These are phyloP conservation scores for Centropus bengalensis DNA, from an alignment of 2,113 vertebrate genomes.

Conservation along the genomic window DNA sequence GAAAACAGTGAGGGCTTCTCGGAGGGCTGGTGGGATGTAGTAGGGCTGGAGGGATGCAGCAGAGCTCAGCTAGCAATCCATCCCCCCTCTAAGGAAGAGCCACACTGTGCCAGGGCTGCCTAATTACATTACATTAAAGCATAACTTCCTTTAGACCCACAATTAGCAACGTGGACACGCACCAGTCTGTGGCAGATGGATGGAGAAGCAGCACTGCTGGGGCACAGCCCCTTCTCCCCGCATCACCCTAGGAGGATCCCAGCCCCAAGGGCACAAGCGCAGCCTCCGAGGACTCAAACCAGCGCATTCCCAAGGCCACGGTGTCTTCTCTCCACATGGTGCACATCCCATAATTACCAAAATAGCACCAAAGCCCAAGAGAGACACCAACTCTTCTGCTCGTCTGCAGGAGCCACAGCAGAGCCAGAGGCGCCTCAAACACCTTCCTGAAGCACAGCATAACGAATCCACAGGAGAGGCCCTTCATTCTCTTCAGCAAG, in stretches of 20 bases:
- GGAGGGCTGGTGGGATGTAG: background rate
- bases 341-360: background rate
- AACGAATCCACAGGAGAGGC: background rate
- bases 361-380: background rate
- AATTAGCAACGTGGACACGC: accelerated
- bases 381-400: background rate
- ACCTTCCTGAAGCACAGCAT: background rate
- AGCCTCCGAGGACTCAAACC: background rate
- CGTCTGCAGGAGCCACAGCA: background rate
- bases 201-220: background rate
- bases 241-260: background rate
- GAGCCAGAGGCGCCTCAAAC: background rate
- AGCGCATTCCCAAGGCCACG: accelerated
- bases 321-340: background rate
- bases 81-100: background rate
- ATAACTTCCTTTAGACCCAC: background rate
- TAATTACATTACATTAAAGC: background rate
- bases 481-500: background rate
- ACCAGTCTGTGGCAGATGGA: accelerated
- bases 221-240: background rate
- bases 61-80: background rate
- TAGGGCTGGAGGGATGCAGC: background rate
- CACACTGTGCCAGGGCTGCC: background rate
- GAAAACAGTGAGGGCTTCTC: background rate
- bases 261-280: background rate